Base-by-base conservation (phyloP, 2,797 vertebrate genomes). In the Kryptopterus vitreolus region DNA sequence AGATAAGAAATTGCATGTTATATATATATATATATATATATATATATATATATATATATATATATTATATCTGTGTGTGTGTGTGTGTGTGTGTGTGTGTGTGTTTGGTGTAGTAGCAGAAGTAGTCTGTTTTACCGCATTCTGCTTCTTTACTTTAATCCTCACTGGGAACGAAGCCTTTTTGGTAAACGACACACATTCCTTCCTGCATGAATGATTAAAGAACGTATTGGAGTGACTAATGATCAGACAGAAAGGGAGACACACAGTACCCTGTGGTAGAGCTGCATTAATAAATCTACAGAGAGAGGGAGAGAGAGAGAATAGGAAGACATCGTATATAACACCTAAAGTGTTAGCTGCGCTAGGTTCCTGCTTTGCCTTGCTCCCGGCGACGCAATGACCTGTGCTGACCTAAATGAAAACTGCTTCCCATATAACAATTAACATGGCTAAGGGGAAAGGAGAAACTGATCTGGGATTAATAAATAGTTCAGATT, bases 251-350 rank as follows among this genome's bases (percentile, higher is more conserved):
- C 31, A 35, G 33, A 50, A 50, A 50, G 24, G 26, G n/a, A 74
- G n/a, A 58, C 26, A 15, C 55, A 26, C 13, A 26, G n/a, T 43
- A 43, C 35, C 18, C 13, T 16, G 15, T 50, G 38, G 10, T 35
- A 8, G 50, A 29, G 50, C 76, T 77, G 33, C 50, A 66, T 57
- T 77, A 77, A 68, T 57, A 63, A 61, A 46, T 61, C 38, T 46
- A 13, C 46, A n/a, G 3, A 76, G 29, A 33, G 33, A 38, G 16
- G 38, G 26, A 71, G 46, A 43, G 20, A 53, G 50, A 57, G 33
- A 33, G 29, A 35, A 33, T 33, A 62, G 8, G 31, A 63, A 9
- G 58, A 29, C 16, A 38, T n/a, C n/a, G 12, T 26, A 3, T n/a
- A 68, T 24, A 46, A 63, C 31, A 1, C 29, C 26, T 31, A 50